Evolutionary conservation across 2,113 vertebrate species (phyloP).

Genomic region (Lagopus muta): DNA sequence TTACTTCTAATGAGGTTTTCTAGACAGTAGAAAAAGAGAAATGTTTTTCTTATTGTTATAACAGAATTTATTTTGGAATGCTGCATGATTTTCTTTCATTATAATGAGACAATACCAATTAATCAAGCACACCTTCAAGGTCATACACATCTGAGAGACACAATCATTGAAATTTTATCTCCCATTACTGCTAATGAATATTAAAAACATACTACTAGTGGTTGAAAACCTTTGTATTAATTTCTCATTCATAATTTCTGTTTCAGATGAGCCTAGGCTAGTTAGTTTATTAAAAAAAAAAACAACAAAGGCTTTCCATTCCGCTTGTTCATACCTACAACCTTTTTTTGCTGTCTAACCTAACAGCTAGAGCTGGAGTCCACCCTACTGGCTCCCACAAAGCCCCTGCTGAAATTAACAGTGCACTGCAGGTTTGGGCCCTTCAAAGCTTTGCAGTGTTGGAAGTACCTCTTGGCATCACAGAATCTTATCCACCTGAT

Average conservation of each 20-base stretch:
- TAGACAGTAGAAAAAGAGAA: not conserved
- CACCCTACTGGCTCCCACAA: not conserved
- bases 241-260: too few relatives aligned
- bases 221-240: not conserved
- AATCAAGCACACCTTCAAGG: not conserved
- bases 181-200: not conserved
- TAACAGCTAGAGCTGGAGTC: not conserved
- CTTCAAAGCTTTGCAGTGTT: not conserved
- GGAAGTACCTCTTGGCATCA: not conserved
- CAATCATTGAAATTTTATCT: not conserved
- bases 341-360: not conserved
- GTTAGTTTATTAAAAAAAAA: not conserved
- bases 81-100: not conserved
- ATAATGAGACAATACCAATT: not conserved
- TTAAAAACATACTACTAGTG: not conserved
- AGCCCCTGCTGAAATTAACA: not conserved
- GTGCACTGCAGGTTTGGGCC: not conserved
- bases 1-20: constrained; percentile 21
- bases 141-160: not conserved
- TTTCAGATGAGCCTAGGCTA: not conserved
- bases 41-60: not conserved
- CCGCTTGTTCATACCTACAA: not conserved
- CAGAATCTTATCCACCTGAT: not conserved
- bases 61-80: not conserved
- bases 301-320: not conserved